A percentile compares a stretch with the other conserved stretches of the same genome.
Conservation (phyloP, 1,140 invertebrate species). For the Diprion similis region DNA sequence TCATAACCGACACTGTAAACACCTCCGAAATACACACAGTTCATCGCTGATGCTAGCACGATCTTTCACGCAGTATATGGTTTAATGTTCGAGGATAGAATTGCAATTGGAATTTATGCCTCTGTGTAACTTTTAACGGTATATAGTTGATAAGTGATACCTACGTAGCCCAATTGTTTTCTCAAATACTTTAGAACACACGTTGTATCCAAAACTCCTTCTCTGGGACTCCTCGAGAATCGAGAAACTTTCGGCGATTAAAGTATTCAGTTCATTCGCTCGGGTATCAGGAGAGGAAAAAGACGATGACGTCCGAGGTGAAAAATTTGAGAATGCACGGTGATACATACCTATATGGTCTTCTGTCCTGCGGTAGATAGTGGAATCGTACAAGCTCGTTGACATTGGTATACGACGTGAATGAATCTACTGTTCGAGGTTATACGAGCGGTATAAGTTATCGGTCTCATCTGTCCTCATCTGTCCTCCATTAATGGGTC, state of each 20-base stretch:
- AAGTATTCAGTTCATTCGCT: too few relatives aligned
- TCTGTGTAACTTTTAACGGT: constrained; percentile 35
- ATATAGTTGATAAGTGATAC: too few relatives aligned
- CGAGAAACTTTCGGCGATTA: not conserved
- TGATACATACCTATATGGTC: too few relatives aligned
- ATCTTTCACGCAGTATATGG: too few relatives aligned
- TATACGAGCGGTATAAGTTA: constrained; percentile 8
- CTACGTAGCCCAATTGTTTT: too few relatives aligned
- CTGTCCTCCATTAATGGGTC: constrained; percentile 11
- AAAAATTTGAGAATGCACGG: not conserved
- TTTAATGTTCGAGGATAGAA: too few relatives aligned
- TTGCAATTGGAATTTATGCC: too few relatives aligned
- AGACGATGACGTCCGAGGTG: not conserved
- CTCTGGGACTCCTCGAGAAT: too few relatives aligned
- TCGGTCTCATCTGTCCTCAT: constrained; percentile 14
- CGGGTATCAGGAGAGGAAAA: too few relatives aligned
- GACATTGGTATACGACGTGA: not conserved
- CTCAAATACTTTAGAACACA: too few relatives aligned
- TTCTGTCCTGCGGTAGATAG: not conserved
- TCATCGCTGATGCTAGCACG: too few relatives aligned
- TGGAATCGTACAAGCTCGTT: not conserved
- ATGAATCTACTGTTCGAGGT: not conserved
- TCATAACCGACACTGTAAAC: not conserved
- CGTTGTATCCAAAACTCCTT: not conserved
- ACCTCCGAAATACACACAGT: not conserved